A percentile compares a stretch with the other conserved stretches of the same genome.
phyloP scores from a whole-genome alignment of 2,888 invertebrate species.

The Actias luna region DNA sequence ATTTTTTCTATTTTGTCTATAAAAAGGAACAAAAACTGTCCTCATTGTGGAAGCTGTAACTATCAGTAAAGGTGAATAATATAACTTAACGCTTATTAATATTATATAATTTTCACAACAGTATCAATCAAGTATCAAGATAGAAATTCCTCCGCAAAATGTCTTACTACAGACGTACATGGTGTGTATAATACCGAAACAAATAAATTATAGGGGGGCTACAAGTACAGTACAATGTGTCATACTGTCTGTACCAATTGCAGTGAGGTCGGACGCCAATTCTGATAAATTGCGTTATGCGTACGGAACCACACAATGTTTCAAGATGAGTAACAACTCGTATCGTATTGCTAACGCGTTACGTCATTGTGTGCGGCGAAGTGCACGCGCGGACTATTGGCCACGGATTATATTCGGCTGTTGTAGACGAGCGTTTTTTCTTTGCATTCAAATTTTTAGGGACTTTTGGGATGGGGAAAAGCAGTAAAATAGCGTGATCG shows the following conservation, averaged over 20 bases:
- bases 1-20: no score
- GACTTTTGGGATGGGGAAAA: no score
- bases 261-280: constrained; percentile 5
- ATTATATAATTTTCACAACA: no score
- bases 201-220: background rate
- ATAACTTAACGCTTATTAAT: no score
- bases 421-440: constrained; percentile 17
- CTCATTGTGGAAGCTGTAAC: no score
- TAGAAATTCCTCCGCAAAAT: background rate
- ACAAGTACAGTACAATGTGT: constrained; percentile 4
- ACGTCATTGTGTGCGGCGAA: constrained; percentile 31
- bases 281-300: constrained; percentile 8
- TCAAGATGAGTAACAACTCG: constrained; percentile 41
- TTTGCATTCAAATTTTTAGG: no score
- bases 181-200: background rate
- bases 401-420: constrained; percentile 15
- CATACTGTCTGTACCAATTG: constrained; percentile 11
- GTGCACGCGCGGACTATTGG: constrained; percentile 31
- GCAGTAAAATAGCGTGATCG: no score
- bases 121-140: background rate
- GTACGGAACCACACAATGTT: constrained; percentile 29
- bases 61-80: no score
- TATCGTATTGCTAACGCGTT: constrained; percentile 44
- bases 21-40: no score
- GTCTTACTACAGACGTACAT: background rate